Evolutionary conservation across 2,113 vertebrate genomes (phyloP).

Genomic region (Acanthisitta chloris): DNA sequence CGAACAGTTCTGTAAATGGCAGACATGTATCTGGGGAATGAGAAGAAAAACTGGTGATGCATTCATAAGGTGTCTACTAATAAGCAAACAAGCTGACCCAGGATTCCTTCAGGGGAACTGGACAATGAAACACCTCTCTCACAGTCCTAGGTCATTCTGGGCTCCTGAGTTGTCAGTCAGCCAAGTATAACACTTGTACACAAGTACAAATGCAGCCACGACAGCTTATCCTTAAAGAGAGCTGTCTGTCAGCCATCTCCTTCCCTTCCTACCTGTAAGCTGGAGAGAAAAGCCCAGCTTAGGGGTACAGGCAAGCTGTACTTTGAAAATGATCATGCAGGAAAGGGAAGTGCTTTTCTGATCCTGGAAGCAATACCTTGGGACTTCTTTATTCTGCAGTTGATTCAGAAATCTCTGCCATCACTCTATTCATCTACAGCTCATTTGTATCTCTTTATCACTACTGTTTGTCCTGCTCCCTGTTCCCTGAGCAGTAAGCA

Average conservation of each 20-base stretch:
- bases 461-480: neutral
- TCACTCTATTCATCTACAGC: neutral
- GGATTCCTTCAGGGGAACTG: neutral
- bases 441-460: neutral
- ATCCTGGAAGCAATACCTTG: neutral
- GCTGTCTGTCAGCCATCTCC: neutral
- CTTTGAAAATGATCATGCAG: neutral
- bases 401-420: neutral
- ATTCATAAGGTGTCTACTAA: neutral
- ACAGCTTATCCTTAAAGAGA: neutral
- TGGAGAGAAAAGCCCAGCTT: neutral
- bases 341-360: neutral
- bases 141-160: neutral
- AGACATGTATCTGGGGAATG: conserved; percentile 65
- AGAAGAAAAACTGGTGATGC: neutral
- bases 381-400: neutral
- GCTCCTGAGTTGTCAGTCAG: neutral
- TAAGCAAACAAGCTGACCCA: neutral
- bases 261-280: neutral
- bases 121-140: neutral
- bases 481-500: neutral
- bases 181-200: neutral
- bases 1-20: conserved; percentile 72
- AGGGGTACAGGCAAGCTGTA: neutral
- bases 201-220: neutral